Conservation (phyloP, 2,797 vertebrate species). For the Trichosurus vulpecula region DNA sequence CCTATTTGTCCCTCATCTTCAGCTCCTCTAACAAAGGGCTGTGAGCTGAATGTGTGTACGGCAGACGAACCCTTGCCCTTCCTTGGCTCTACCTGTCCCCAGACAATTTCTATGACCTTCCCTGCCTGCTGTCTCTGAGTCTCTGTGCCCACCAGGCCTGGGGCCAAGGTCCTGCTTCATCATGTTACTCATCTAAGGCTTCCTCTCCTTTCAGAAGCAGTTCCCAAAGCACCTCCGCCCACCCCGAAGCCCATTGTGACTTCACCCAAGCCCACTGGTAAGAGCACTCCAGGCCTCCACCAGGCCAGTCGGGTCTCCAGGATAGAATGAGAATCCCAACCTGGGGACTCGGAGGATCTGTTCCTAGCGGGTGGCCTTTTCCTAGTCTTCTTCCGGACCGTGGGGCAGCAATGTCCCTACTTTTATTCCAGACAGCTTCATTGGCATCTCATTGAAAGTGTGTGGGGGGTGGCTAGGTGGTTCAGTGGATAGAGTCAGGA, state of each 20-base stretch:
- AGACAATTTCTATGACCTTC: not conserved
- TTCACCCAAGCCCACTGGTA: constrained; percentile 68
- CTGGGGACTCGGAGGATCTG: too few species aligned
- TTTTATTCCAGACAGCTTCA: not conserved
- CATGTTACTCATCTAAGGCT: accelerated
- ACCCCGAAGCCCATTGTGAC: accelerated
- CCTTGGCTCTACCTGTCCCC: not conserved
- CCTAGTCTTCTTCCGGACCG: not conserved
- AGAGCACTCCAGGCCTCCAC: constrained; percentile 1
- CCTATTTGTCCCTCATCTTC: too few species aligned
- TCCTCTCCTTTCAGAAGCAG: constrained; percentile 73
- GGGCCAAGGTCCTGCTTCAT: not conserved
- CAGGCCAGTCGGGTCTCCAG: too few species aligned
- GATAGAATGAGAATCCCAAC: not conserved
- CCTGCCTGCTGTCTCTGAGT: accelerated
- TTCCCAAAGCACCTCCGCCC: not conserved
- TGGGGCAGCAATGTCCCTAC: not conserved
- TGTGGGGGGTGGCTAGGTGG: too few species aligned
- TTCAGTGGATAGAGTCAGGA: too few species aligned
- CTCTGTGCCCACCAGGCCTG: not conserved
- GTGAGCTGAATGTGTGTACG: too few species aligned
- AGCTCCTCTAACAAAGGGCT: too few species aligned
- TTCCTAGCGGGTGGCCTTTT: not conserved
- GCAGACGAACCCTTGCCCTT: not conserved
- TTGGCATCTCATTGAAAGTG: not conserved